A percentile compares a stretch with the other conserved stretches of the same genome.
These are phyloP conservation scores for Electrophaes corylata DNA, from an alignment of 2,888 invertebrate species.

Conservation along the genomic window DNA sequence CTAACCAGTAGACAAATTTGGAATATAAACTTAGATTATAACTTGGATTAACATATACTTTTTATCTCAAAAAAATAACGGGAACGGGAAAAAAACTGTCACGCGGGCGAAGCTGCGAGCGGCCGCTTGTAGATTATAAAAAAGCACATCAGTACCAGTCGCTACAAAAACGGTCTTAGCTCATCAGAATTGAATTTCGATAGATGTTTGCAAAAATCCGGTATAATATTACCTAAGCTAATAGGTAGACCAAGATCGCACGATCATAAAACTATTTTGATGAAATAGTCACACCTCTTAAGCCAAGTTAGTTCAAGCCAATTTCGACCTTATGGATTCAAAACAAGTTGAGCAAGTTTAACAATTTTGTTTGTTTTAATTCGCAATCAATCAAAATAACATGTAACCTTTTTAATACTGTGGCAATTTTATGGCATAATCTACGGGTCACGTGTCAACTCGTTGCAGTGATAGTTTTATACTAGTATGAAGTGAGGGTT, in stretches of 20 bases:
- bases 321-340: constrained; percentile 6
- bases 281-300: constrained; percentile 19
- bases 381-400: constrained; percentile 4
- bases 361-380: constrained; percentile 16
- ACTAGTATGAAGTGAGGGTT: too few relatives aligned
- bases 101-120: too few relatives aligned
- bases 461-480: neutral
- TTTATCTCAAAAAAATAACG: too few relatives aligned
- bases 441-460: neutral
- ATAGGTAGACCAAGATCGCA: too few relatives aligned
- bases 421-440: constrained; percentile 1
- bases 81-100: too few relatives aligned
- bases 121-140: too few relatives aligned
- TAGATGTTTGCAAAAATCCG: constrained; percentile 17
- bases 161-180: neutral
- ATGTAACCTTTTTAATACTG: constrained; percentile 1
- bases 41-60: too few relatives aligned
- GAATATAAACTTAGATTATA: too few relatives aligned
- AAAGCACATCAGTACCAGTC: neutral
- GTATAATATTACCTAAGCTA: constrained; percentile 12
- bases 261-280: constrained; percentile 17
- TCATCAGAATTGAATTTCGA: constrained; percentile 9
- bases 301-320: neutral
- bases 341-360: constrained; percentile 17
- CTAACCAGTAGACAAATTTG: too few relatives aligned